These are phyloP conservation scores for Thinocorus orbignyianus DNA, from an alignment of 2,113 vertebrate genomes.

Conservation along the genomic window DNA sequence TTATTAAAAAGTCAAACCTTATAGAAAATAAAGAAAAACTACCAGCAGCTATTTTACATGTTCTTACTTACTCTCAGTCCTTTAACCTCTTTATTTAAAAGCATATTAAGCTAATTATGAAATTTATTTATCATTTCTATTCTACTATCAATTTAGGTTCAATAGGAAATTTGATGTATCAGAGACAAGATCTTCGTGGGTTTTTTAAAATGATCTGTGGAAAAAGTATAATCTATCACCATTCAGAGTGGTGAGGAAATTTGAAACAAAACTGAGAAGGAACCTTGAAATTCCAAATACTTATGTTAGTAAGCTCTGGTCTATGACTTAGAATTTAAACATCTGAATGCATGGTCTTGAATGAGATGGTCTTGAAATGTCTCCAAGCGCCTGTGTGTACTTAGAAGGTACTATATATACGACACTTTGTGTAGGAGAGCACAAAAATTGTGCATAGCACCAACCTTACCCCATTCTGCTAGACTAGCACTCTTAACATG, in stretches of 20 bases:
- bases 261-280: neutral
- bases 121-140: slow-evolving; percentile 9
- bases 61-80: neutral
- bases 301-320: neutral
- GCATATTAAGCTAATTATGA: slow-evolving; percentile 5
- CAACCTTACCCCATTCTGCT: neutral
- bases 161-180: neutral
- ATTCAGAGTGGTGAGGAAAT: neutral
- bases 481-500: neutral
- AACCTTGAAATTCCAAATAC: neutral
- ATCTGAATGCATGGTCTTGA: neutral
- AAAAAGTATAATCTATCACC: neutral
- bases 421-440: neutral
- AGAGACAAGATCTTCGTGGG: neutral
- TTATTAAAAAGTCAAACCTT: slow-evolving; percentile 23
- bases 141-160: neutral
- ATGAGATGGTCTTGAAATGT: neutral
- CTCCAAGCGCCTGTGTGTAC: neutral
- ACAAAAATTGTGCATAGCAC: neutral
- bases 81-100: slow-evolving; percentile 4
- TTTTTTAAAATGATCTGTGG: neutral
- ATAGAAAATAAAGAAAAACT: slow-evolving; percentile 3
- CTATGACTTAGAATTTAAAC: neutral
- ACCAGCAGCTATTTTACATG: neutral
- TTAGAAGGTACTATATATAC: neutral